Conservation (phyloP, 2,113 vertebrate genomes). For the Riparia riparia region DNA sequence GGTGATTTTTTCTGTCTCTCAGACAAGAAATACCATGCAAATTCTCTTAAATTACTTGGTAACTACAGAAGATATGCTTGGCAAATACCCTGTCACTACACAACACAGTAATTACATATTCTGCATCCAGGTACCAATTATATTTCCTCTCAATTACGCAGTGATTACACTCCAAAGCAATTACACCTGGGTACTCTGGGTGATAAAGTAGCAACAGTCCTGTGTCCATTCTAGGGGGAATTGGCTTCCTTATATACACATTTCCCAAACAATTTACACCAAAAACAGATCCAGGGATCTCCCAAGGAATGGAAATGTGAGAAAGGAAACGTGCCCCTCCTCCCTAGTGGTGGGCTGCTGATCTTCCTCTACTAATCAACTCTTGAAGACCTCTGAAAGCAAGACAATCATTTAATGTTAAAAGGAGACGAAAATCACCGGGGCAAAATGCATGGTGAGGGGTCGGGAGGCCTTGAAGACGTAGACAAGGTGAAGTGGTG, state of each 20-base stretch:
- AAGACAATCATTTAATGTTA: neutral
- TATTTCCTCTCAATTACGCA: conserved; percentile 9
- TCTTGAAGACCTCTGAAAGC: neutral
- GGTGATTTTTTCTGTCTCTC: neutral
- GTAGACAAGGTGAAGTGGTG: neutral
- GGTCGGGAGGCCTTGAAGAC: neutral
- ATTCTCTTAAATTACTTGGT: conserved; percentile 49
- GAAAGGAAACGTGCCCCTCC: neutral
- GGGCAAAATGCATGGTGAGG: neutral
- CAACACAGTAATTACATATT: conserved; percentile 41
- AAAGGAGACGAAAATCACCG: neutral
- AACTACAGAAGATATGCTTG: conserved; percentile 6
- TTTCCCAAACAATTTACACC: neutral
- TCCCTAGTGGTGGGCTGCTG: neutral
- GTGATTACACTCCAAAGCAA: conserved; percentile 34
- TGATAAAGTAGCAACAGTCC: neutral
- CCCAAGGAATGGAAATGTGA: neutral
- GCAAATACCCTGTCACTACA: conserved; percentile 27
- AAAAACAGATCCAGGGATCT: neutral
- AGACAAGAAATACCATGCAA: conserved; percentile 33
- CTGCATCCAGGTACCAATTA: conserved; percentile 57
- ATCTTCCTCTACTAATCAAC: neutral
- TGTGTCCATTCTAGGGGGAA: neutral
- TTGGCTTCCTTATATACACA: neutral
- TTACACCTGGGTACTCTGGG: neutral